Base-by-base conservation (phyloP, 1,140 invertebrate genomes). In the Yoshiicerus persimilis region DNA sequence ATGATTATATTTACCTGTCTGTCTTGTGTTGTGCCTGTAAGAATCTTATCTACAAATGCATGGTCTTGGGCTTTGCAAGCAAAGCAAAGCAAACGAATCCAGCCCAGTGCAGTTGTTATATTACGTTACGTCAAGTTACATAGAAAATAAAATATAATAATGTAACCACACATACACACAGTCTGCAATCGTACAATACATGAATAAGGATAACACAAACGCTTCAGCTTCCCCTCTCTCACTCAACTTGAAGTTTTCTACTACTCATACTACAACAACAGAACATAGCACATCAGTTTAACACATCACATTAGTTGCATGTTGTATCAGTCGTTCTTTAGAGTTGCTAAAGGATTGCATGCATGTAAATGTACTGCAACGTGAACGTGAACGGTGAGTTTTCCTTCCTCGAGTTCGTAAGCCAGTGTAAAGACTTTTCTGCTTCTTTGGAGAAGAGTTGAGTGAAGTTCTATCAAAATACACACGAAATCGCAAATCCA, bases 1-100 rank as follows among this genome's bases (percentile, higher is more conserved):
- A 27, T n/a, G n/a, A n/a, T n/a, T 80, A 38, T 34, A 36, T 80
- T 80, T 80, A 80, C 75, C 75, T 80, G 75, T 80, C 75, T 80
- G 34, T n/a, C 20, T 77, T 36, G 4, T 70, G 64, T 30, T 16
- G 66, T 70, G 27, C 75, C 16, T n/a, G 32, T 80, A n/a, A 80
- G 75, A 80, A 80, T 32, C 75, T 80, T 70, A 70, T 70, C 66
- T 11, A 32, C 27, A 13, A 70, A 70, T 13, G 75, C 75, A 23
- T 80, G n/a, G 75, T 36, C 32, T 77, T 80, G 20, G 34, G 5
- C 4, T 64, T 9, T 64, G n/a, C n/a, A 25, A 23, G n/a, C 25
- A 27, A 36, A 38, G 34, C 13, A 34, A 80, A 80, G 16, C 30
- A 70, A 80, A 34, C n/a, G n/a, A n/a, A n/a, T n/a, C n/a, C n/a